Conservation (phyloP, 2,888 invertebrate species). For the Sthenelais limicola region DNA sequence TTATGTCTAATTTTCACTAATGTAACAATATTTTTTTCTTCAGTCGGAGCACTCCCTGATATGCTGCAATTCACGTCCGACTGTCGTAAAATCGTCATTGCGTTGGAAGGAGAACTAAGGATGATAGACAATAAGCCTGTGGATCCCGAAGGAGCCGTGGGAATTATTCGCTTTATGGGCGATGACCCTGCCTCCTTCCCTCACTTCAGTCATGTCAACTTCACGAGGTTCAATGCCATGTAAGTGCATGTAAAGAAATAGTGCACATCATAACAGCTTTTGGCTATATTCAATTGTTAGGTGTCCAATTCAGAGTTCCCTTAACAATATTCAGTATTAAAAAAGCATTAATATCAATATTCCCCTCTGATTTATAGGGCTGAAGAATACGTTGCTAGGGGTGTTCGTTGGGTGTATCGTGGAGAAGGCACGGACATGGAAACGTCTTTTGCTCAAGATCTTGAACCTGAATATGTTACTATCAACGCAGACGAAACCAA, state of each 20-base stretch:
- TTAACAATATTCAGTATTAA: too few relatives aligned
- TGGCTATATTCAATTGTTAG: too few relatives aligned
- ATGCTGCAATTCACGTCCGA: slow-evolving; percentile 55
- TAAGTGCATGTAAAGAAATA: too few relatives aligned
- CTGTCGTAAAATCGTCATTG: slow-evolving; percentile 54
- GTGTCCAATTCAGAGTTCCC: too few relatives aligned
- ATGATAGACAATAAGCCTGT: slow-evolving; percentile 45
- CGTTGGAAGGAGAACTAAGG: slow-evolving; percentile 58
- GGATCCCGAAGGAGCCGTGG: slow-evolving; percentile 57
- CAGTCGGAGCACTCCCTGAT: slow-evolving; percentile 58
- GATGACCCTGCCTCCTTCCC: background rate
- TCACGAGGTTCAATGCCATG: slow-evolving; percentile 53
- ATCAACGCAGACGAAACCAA: slow-evolving; percentile 55
- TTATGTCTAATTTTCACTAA: too few relatives aligned
- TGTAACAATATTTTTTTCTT: too few relatives aligned
- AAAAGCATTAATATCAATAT: too few relatives aligned
- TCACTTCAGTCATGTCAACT: slow-evolving; percentile 36
- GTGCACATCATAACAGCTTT: background rate
- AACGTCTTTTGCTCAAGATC: slow-evolving; percentile 58
- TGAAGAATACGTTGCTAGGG: slow-evolving; percentile 50
- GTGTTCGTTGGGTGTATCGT: slow-evolving; percentile 55
- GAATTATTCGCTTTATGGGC: slow-evolving; percentile 51
- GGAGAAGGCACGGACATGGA: slow-evolving; percentile 41
- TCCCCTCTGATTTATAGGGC: slow-evolving; percentile 50
- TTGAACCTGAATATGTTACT: slow-evolving; percentile 62